A percentile compares a stretch with the other conserved stretches of the same genome.
Conservation (phyloP, 2,888 invertebrate genomes). For the Erebia palarica region DNA sequence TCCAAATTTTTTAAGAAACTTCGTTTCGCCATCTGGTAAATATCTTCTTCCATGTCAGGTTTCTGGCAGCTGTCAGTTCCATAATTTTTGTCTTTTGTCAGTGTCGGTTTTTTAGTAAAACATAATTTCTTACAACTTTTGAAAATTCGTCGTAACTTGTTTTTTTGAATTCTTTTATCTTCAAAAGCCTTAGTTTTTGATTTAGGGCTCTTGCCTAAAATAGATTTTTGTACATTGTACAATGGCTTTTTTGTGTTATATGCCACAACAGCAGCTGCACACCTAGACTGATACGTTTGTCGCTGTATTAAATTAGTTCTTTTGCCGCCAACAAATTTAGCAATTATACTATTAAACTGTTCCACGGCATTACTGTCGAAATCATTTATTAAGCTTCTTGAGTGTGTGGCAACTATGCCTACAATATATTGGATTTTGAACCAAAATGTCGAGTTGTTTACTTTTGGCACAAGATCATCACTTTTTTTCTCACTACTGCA, state of each 20-base stretch:
- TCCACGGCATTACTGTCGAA: constrained; percentile 44
- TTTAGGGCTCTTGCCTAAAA: constrained; percentile 7
- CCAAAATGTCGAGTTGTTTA: constrained; percentile 15
- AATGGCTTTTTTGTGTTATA: constrained; percentile 41
- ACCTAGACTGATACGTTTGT: constrained; percentile 46
- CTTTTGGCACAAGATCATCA: constrained; percentile 14
- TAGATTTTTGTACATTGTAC: constrained; percentile 9
- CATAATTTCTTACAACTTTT: background rate
- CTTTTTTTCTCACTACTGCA: constrained; percentile 15
- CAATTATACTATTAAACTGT: constrained; percentile 41
- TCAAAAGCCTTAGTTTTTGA: constrained; percentile 5
- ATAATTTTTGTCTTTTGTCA: background rate
- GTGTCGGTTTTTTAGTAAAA: background rate
- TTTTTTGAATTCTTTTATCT: background rate
- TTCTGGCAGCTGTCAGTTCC: background rate
- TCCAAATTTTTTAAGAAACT: too few species aligned
- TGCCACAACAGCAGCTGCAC: constrained; percentile 46
- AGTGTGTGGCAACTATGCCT: constrained; percentile 10
- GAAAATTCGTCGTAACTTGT: background rate
- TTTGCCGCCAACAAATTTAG: constrained; percentile 46
- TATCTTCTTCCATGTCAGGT: background rate
- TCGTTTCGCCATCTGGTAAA: background rate
- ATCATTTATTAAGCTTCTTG: constrained; percentile 12
- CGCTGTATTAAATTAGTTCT: constrained; percentile 44
- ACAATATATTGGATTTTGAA: constrained; percentile 6